A percentile compares a stretch with the other conserved stretches of the same genome.
These are phyloP conservation scores for Oligia fasciuncula DNA, from an alignment of 2,888 invertebrate species.

Conservation along the genomic window DNA sequence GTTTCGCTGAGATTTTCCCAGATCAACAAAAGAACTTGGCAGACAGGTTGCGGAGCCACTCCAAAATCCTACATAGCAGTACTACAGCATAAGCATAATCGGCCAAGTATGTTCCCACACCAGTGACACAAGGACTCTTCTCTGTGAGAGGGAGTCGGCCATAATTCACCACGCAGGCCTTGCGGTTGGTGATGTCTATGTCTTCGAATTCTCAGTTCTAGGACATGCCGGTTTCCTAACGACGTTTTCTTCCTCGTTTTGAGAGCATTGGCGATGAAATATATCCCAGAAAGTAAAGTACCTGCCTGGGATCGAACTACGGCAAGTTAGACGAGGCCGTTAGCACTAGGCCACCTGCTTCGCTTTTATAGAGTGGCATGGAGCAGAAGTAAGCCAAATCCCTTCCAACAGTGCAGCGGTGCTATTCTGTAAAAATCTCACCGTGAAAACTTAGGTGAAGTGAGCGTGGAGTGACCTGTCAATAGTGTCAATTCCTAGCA, in stretches of 20 bases:
- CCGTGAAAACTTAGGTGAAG: too few relatives aligned
- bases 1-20: background rate
- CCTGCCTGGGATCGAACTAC: background rate
- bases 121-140: background rate
- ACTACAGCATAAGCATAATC: background rate
- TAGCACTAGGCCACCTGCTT: background rate
- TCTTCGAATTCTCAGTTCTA: background rate
- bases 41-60: background rate
- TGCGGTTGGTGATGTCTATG: background rate
- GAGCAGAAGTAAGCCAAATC: background rate
- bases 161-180: background rate
- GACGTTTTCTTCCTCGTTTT: background rate
- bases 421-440: too few relatives aligned
- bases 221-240: background rate
- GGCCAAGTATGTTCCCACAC: background rate
- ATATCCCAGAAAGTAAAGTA: background rate
- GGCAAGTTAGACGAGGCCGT: too few relatives aligned
- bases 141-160: background rate
- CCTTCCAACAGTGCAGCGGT: background rate
- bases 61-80: background rate
- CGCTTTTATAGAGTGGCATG: too few relatives aligned
- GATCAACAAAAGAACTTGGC: background rate
- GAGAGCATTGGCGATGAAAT: background rate
- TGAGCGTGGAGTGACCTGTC: too few relatives aligned
- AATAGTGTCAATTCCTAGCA: too few relatives aligned